Conservation (phyloP, 2,113 vertebrate species). For the Oenanthe melanoleuca region DNA sequence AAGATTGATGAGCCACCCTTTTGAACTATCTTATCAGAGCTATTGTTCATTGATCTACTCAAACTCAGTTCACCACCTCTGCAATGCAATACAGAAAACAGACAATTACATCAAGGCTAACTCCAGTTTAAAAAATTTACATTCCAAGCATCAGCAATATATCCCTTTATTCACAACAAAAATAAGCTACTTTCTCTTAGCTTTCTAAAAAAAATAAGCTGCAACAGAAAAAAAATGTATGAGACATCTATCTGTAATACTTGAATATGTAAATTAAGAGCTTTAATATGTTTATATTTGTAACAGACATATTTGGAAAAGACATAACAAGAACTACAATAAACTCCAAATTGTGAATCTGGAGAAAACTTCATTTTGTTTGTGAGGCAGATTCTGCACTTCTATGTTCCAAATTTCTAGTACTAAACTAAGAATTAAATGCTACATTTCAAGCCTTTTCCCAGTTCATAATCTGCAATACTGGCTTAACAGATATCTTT, state of each 20-base stretch:
- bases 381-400: neutral
- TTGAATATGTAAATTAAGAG: neutral
- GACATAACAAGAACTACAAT: neutral
- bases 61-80: slow-evolving; percentile 82
- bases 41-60: slow-evolving; percentile 83
- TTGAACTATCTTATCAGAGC: slow-evolving; percentile 77
- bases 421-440: neutral
- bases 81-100: slow-evolving; percentile 68
- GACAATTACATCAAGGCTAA: neutral
- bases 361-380: neutral
- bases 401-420: neutral
- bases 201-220: neutral
- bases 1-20: slow-evolving; percentile 79
- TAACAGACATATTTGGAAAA: neutral
- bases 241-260: neutral
- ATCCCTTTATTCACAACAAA: neutral
- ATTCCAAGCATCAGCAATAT: neutral
- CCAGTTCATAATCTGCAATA: neutral
- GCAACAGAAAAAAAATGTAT: neutral
- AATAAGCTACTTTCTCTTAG: neutral
- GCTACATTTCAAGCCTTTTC: neutral
- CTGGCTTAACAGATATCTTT: neutral
- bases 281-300: neutral
- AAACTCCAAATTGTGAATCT: neutral
- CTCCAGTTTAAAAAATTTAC: neutral